Base-by-base conservation (phyloP, 2,113 vertebrate genomes). In the Crotalus helleri region DNA sequence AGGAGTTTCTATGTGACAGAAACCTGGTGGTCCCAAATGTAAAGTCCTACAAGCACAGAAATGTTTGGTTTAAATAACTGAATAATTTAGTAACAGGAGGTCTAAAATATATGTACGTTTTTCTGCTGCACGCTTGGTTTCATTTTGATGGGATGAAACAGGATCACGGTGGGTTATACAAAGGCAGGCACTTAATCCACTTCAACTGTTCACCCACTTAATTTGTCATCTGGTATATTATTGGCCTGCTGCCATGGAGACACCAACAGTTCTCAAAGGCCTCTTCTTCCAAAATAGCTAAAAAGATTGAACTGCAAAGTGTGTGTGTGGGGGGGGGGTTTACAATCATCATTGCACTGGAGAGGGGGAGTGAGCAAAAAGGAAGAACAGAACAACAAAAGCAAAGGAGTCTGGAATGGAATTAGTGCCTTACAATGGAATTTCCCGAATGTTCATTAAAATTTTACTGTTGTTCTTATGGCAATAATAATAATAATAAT, bases 161-260 rank as follows among this genome's bases (percentile, higher is more conserved):
- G 24, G 44, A 51, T 87, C 15, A 33, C 0, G 23, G 69, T 85
- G 39, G n/a, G 0, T 0, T 55, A 0, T 39, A 51, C 26, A 13
- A 10, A 93, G 12, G 81, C 57, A 90, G 8, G 11, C 5, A 0
- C 0, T 91, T 90, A 46, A 59, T 21, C 55, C 86, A 51, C 0
- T 55, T 33, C 89, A 85, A 4, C 39, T 91, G 33, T 88, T 93
- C 91, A 89, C 89, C 85, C 81, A 21, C 26, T 44, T 26, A 9
- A n/a, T 90, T 87, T 44, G n/a, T 49, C 7, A 92, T 95, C 26
- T 89, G 51, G 23, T 58, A n/a, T 64, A 88, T 95, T 93, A 96
- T 93, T 69, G 94, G 91, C 10, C 7, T 24, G 93, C 94, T 95
- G 92, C 94, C 85, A 85, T 95, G 94, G 94, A 95, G 94, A 94